These are phyloP conservation scores for Criorhina ranunculi DNA, from an alignment of 2,888 invertebrate species.

Conservation along the genomic window DNA sequence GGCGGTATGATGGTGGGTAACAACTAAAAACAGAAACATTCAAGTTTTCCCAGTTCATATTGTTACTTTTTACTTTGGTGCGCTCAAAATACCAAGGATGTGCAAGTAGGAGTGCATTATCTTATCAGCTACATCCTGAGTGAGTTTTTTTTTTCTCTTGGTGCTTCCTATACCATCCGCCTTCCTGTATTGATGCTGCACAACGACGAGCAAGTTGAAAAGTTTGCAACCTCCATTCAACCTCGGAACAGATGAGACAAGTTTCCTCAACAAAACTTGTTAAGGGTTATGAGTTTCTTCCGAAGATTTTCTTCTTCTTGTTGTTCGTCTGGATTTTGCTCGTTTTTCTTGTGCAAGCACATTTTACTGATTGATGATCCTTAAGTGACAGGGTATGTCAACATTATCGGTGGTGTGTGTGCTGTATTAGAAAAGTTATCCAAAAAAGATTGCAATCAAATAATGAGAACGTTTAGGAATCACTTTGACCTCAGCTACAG, in stretches of 20 bases:
- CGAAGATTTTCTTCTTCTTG: conserved; percentile 38
- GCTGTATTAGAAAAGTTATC: conserved; percentile 73
- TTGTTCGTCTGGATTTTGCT: conserved; percentile 3
- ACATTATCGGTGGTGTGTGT: conserved; percentile 75
- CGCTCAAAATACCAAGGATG: conserved; percentile 70
- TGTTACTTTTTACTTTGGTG: conserved; percentile 70
- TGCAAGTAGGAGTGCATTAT: conserved; percentile 74
- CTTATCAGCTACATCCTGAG: conserved; percentile 76
- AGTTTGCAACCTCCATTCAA: conserved; percentile 76
- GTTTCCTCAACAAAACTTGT: conserved; percentile 73
- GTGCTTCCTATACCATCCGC: conserved; percentile 1
- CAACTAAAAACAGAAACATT: conserved; percentile 66
- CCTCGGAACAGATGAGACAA: conserved; percentile 76
- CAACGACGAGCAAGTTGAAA: conserved; percentile 71
- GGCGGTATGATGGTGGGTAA: conserved; percentile 33
- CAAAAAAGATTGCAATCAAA: conserved; percentile 73
- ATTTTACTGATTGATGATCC: conserved; percentile 75
- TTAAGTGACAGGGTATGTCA: conserved; percentile 76
- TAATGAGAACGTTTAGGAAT: conserved; percentile 75
- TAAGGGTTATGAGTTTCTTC: conserved; percentile 76
- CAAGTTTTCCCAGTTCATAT: conserved; percentile 70
- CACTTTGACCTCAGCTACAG: conserved; percentile 68
- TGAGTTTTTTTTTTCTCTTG: conserved; percentile 31
- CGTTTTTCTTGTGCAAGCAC: conserved; percentile 65
- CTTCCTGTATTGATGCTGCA: conserved; percentile 70